A percentile compares a stretch with the other conserved stretches of the same genome.
These are phyloP conservation scores for Melospiza georgiana DNA, from an alignment of 2,113 vertebrate species.

Conservation along the genomic window DNA sequence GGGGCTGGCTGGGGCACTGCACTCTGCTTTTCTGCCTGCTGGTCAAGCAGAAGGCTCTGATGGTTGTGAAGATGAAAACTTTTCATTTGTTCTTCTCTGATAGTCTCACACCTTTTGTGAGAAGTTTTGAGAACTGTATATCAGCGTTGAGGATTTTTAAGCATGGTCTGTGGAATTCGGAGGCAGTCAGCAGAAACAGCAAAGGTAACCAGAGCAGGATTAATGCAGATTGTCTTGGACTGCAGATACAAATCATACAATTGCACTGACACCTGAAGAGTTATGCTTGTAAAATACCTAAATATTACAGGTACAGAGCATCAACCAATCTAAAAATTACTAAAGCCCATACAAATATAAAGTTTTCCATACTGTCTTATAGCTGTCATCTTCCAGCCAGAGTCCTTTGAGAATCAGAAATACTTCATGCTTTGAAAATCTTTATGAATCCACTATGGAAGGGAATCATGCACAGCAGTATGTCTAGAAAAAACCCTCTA, in stretches of 20 bases:
- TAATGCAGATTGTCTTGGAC: neutral
- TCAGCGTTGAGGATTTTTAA: neutral
- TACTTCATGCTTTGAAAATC: constrained; percentile 4
- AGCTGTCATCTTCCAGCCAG: neutral
- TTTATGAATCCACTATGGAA: constrained; percentile 7
- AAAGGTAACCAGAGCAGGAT: neutral
- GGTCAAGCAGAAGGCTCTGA: neutral
- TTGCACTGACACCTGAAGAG: neutral
- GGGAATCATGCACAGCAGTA: neutral
- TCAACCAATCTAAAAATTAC: neutral
- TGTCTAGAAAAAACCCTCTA: neutral
- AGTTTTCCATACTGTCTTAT: neutral
- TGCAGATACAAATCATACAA: neutral
- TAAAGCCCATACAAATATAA: neutral
- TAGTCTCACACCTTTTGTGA: neutral
- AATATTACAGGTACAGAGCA: neutral
- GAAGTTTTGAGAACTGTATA: neutral
- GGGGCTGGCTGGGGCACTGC: fast-evolving
- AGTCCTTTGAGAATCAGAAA: constrained; percentile 5
- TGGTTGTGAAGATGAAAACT: neutral
- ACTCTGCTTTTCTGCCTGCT: fast-evolving
- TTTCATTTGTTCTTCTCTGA: neutral
- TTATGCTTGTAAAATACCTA: neutral
- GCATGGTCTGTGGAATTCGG: neutral
- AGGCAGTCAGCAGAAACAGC: neutral